Evolutionary conservation across 64 coral and sea anemone species (phyloP), one percentile per base, ranked within the genome.

Genomic region (Stichodactyla mertensii): DNA sequence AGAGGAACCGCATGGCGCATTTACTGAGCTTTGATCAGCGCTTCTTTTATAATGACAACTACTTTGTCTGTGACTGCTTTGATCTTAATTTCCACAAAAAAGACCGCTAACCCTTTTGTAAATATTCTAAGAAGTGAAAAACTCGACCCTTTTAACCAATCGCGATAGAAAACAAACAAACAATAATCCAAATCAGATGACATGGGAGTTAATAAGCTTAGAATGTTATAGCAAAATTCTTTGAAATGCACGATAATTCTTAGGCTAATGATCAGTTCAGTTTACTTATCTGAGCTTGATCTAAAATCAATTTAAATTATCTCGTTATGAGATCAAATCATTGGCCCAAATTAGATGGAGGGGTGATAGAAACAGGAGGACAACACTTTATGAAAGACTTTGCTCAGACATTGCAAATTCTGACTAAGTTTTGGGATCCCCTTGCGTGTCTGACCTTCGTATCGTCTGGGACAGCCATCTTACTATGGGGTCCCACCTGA

Each of bases 391-490:
- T 8, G 69, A 11, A 31, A 26, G n/a, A 31, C 69, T 31, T 27
- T 31, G 24, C 22, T 23, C 69, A 74, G 69, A 74, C 69, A 74
- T 74, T 31, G 24, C 23, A 74, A 27, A 8, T 27, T 74, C 69
- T 31, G 19, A 27, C 10, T 11, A 14, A 74, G 69, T 74, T 74
- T 74, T 1, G 24, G 69, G 69, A 26, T 74, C 7, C 10, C 24
- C 10, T 74, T 74, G 69, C 24, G 24, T 74, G 69, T 74, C 24
- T 36, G 69, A 74, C 69, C 69, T 31, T 31, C 69, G 11, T 74
- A 74, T 74, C 69, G 69, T 74, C 10, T 74, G 12, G 69, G 69
- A 74, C 69, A 74, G 69, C 69, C 69, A 74, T 74, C 69, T 74
- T 74, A 7, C 69, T 23, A 74, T 26, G 69, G 69, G 69, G 69